Evolutionary conservation across 2,113 vertebrate genomes (phyloP).

Genomic region (Symphodus melops): DNA sequence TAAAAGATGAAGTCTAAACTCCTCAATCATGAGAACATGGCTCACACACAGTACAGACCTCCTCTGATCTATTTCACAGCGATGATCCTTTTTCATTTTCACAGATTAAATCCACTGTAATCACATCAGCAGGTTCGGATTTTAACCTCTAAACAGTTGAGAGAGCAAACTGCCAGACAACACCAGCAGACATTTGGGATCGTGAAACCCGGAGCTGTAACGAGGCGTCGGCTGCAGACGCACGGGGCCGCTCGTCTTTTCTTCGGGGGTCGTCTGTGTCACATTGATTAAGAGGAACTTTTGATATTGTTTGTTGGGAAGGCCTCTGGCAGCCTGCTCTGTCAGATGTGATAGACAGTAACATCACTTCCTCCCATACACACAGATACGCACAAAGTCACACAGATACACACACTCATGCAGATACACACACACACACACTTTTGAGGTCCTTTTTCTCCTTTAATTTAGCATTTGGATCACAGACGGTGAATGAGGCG

Average conservation of each 20-base stretch:
- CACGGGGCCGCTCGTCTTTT: slow-evolving; percentile 22
- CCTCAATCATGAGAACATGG: no score
- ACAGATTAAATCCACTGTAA: slow-evolving; percentile 6
- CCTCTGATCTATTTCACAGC: no score
- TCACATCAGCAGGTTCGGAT: not conserved
- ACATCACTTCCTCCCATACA: slow-evolving; percentile 52
- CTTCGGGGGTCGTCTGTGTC: slow-evolving; percentile 58
- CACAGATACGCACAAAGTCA: slow-evolving; percentile 23
- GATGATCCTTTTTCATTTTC: not conserved
- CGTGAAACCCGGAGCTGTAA: slow-evolving; percentile 13
- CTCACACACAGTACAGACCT: no score
- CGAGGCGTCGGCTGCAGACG: slow-evolving; percentile 26
- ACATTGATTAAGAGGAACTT: slow-evolving; percentile 47
- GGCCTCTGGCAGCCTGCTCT: slow-evolving; percentile 48
- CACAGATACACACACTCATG: slow-evolving; percentile 29
- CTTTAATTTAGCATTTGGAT: slow-evolving; percentile 55
- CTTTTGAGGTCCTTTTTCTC: slow-evolving; percentile 41
- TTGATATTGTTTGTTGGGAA: slow-evolving; percentile 50
- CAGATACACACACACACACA: slow-evolving; percentile 23
- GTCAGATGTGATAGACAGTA: slow-evolving; percentile 62
- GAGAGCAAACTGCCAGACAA: not conserved
- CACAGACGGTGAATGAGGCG: slow-evolving; percentile 30
- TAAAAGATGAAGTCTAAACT: no score
- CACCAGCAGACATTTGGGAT: not conserved
- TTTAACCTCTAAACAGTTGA: not conserved